Conservation (phyloP, 2,113 vertebrate species). For the Salvelinus alpinus region DNA sequence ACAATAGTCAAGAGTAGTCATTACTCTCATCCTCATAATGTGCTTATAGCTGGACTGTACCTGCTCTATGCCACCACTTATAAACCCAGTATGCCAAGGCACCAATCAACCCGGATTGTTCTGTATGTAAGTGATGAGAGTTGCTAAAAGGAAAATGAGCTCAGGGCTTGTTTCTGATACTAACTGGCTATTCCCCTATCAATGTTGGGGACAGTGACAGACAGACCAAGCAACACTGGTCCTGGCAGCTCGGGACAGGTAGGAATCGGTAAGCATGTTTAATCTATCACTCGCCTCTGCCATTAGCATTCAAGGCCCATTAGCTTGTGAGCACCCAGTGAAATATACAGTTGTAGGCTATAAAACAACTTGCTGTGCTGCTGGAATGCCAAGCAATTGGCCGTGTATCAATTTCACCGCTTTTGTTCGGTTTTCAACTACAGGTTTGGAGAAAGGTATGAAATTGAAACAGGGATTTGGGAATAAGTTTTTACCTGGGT, state of each 20-base stretch:
- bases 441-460: constrained; percentile 7
- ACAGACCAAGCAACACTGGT: constrained; percentile 35
- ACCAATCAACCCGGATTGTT: not conserved
- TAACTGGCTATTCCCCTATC: not conserved
- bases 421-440: constrained; percentile 5
- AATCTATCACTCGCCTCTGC: constrained; percentile 55
- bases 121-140: not conserved
- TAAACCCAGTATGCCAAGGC: too few relatives aligned
- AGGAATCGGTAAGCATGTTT: constrained; percentile 34
- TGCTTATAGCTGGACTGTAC: constrained; percentile 31
- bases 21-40: constrained; percentile 68
- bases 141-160: not conserved
- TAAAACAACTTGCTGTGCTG: constrained; percentile 43
- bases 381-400: constrained; percentile 12
- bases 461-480: constrained; percentile 1
- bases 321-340: constrained; percentile 51
- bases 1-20: constrained; percentile 43
- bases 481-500: not conserved
- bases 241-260: constrained; percentile 7
- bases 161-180: not conserved
- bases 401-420: constrained; percentile 25
- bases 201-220: constrained; percentile 27
- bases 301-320: constrained; percentile 65
- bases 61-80: too few relatives aligned
- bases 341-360: constrained; percentile 54